Evolutionary conservation across 2,797 vertebrate genomes (phyloP), one percentile per base, ranked within the genome.

Genomic region (Meda fulgida): DNA sequence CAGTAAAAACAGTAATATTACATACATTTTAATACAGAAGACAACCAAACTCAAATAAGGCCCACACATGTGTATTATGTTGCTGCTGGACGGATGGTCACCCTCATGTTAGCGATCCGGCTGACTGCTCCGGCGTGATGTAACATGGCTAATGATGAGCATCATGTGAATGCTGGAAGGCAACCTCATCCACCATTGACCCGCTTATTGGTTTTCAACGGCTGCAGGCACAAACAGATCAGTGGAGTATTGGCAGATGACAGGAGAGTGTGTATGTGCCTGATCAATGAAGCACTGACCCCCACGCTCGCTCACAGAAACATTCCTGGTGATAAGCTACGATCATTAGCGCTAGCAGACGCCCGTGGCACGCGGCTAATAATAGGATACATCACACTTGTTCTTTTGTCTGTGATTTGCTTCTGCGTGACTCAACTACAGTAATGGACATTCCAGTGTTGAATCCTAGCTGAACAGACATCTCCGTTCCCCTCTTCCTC

Each of bases 191-290:
- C 38, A 16, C 65, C 75, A 84, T 78, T 84, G 75, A 84, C 75
- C 51, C 31, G 38, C 34, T 81, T 40, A 70, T 78, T 69, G 75
- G 65, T 84, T 84, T 83, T 84, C 18, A 70, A 76, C 78, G 83
- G 14, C 83, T 78, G 65, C 75, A 43, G 51, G 75, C 75, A 84
- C 48, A 84, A 70, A 78, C 65, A 70, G 83, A 84, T 78, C 83
- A 51, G 48, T 78, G 3, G 65, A 14, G 26, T 71, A 84, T 78
- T n/a, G 75, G 19, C 83, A 70, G 26, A 70, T 7, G 75, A 78
- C 60, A 83, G 36, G 51, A 84, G 63, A 60, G 75, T 58, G 34
- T 78, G 75, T 71, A 34, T 48, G 55, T 51, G 80, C 40, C 26
- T 73, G 70, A 83, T 82, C 82, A 67, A 70, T 84, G 65, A 70